Evolutionary conservation across 2,797 vertebrate species (phyloP).

Genomic region (Chiroxiphia lanceolata): DNA sequence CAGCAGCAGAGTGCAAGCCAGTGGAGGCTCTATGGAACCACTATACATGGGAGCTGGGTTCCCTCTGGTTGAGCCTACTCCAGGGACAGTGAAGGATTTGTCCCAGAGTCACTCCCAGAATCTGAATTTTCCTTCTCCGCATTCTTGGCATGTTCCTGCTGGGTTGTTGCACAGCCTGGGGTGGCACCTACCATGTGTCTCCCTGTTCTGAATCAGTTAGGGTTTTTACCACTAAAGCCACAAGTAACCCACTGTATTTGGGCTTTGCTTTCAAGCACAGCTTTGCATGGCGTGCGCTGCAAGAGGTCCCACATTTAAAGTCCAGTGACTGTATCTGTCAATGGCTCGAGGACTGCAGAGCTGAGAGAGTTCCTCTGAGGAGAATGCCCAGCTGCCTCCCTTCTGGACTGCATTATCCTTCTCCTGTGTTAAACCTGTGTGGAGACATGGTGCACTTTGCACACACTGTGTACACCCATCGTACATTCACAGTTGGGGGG

Average conservation of each 20-base stretch:
- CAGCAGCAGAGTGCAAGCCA: not conserved
- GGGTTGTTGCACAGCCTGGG: not conserved
- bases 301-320: rapidly evolving
- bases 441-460: rapidly evolving
- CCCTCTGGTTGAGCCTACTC: not conserved
- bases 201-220: not conserved
- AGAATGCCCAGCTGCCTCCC: not conserved
- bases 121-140: not conserved
- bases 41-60: rapidly evolving
- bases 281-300: not conserved
- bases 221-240: not conserved
- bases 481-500: rapidly evolving
- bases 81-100: not conserved
- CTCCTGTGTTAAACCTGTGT: not conserved
- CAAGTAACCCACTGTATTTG: not conserved
- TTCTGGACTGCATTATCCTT: not conserved
- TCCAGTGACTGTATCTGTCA: not conserved
- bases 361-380: not conserved
- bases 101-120: not conserved
- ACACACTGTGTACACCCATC: rapidly evolving
- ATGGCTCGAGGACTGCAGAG: not conserved
- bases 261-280: not conserved
- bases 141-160: not conserved
- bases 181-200: not conserved
- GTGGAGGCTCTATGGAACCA: not conserved